A percentile compares a stretch with the other conserved stretches of the same genome.
Evolutionary conservation across 2,113 vertebrate species (phyloP).

Genomic region (Hydrochoerus hydrochaeris): DNA sequence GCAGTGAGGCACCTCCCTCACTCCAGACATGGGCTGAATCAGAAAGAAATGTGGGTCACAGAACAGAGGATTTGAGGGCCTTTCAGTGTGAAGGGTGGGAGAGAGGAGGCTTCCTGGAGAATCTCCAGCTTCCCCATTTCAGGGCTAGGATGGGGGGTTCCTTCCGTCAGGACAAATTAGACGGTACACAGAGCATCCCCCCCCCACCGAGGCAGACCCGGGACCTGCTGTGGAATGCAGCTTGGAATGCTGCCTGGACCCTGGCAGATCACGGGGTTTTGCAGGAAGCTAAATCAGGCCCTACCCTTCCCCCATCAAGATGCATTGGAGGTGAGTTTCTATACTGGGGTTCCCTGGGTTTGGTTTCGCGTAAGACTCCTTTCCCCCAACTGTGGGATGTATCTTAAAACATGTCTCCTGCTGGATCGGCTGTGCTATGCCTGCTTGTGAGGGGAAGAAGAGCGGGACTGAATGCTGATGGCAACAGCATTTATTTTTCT

Average conservation of each 20-base stretch:
- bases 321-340: not conserved
- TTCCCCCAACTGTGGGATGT: conserved; percentile 69
- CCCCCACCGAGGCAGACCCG: too few relatives aligned
- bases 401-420: conserved; percentile 55
- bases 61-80: not conserved
- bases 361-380: not conserved
- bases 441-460: conserved; percentile 36
- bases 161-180: not conserved
- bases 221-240: accelerated
- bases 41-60: accelerated
- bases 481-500: conserved; percentile 74
- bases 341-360: not conserved
- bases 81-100: accelerated
- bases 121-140: not conserved
- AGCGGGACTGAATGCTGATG: not conserved
- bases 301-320: accelerated
- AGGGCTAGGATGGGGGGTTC: accelerated
- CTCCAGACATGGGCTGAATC: not conserved
- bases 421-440: not conserved
- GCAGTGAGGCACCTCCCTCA: not conserved
- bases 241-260: not conserved
- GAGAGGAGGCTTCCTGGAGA: too few relatives aligned
- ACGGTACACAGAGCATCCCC: not conserved
- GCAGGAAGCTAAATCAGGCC: accelerated
- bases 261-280: too few relatives aligned